Percentiles rank a stretch among this genome's conserved stretches.
phyloP scores from a whole-genome alignment of 2,888 invertebrate genomes.

The Notodonta dromedarius region DNA sequence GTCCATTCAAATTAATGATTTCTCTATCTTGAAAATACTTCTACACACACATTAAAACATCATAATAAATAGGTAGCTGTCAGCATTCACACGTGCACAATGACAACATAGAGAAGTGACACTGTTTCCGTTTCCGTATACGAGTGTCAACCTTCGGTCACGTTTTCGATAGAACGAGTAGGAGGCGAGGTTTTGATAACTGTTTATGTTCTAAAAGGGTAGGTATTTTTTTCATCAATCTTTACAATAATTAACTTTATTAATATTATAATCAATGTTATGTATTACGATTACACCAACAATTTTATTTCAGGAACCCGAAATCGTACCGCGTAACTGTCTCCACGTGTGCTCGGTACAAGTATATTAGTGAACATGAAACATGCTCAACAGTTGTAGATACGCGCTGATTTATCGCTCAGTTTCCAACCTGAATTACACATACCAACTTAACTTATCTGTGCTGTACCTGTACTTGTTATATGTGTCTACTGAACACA shows the following conservation, averaged over 20 bases:
- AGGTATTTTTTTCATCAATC: no score
- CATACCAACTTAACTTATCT: background rate
- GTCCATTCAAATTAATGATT: no score
- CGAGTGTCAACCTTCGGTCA: conserved; percentile 26
- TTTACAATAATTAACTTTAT: no score
- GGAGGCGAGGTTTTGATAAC: conserved; percentile 2
- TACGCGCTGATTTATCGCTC: background rate
- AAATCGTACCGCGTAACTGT: background rate
- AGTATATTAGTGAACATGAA: background rate
- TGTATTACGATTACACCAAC: no score
- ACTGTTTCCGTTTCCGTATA: conserved; percentile 33
- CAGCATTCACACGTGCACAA: background rate
- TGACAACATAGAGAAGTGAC: conserved; percentile 17
- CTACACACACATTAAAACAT: background rate
- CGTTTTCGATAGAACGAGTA: conserved; percentile 17
- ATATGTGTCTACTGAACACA: no score
- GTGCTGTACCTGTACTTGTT: no score
- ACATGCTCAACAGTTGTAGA: background rate
- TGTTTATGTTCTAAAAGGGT: background rate
- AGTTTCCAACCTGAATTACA: background rate
- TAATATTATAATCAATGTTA: no score
- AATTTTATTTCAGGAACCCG: no score
- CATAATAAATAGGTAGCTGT: background rate
- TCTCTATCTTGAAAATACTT: no score
- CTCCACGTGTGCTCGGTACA: background rate